These are phyloP conservation scores for Polyergus mexicanus DNA, from an alignment of 1,140 invertebrate genomes.

Conservation along the genomic window DNA sequence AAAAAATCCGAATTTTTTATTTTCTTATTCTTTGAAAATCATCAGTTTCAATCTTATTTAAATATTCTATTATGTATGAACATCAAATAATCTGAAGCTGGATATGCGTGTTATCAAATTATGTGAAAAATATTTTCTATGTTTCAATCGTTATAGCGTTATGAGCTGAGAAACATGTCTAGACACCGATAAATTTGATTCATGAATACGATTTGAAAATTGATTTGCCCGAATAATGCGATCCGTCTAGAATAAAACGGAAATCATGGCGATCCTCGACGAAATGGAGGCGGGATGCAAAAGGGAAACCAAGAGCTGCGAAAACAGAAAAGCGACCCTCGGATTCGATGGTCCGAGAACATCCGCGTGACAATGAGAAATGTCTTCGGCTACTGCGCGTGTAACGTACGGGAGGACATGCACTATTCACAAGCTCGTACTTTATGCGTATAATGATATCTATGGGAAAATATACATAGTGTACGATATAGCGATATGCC, in stretches of 20 bases:
- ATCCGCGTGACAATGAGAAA: slow-evolving; percentile 33
- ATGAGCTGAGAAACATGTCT: not conserved
- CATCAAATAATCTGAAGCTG: not conserved
- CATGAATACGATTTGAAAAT: slow-evolving; percentile 9
- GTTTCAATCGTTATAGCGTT: not conserved
- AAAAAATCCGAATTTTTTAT: not conserved
- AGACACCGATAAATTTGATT: slow-evolving; percentile 6
- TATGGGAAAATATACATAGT: slow-evolving; percentile 1
- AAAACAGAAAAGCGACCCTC: slow-evolving; percentile 24
- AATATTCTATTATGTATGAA: not conserved
- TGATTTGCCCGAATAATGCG: slow-evolving; percentile 2
- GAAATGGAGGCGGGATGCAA: not conserved
- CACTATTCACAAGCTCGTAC: slow-evolving; percentile 18
- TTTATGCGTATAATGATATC: slow-evolving; percentile 22
- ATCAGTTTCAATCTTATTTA: not conserved
- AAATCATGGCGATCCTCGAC: too few relatives aligned
- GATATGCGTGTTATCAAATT: not conserved
- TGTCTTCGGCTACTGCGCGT: slow-evolving; percentile 21
- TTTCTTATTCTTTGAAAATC: not conserved
- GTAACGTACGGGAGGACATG: not conserved
- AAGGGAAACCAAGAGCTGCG: slow-evolving; percentile 1
- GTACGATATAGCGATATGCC: not conserved
- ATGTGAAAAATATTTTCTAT: not conserved
- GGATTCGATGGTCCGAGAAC: slow-evolving; percentile 40
- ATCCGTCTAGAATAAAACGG: not conserved